Evolutionary conservation across 1,140 invertebrate genomes (phyloP).

Genomic region (Eufriesea mexicana): DNA sequence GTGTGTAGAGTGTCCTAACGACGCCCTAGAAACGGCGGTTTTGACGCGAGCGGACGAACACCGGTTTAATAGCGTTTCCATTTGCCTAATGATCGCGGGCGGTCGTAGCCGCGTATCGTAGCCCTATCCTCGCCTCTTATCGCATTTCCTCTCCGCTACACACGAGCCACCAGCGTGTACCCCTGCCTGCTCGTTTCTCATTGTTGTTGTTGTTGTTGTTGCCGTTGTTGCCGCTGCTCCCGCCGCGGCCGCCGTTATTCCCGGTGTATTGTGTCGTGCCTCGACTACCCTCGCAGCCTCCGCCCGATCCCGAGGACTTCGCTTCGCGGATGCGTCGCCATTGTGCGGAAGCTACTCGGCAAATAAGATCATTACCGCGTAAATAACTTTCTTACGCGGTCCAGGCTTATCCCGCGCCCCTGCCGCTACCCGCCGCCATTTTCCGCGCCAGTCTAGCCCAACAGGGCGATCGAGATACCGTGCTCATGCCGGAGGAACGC

Average conservation of each 20-base stretch:
- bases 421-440: neutral
- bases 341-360: slow-evolving; percentile 74
- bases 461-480: slow-evolving; percentile 22
- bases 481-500: neutral
- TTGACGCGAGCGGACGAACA: slow-evolving; percentile 70
- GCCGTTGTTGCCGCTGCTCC: slow-evolving; percentile 48
- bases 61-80: slow-evolving; percentile 75
- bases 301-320: slow-evolving; percentile 55
- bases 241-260: slow-evolving; percentile 57
- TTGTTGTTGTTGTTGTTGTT: slow-evolving; percentile 60
- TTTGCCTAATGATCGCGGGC: slow-evolving; percentile 79
- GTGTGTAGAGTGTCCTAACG: slow-evolving; percentile 46
- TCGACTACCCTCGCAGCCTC: slow-evolving; percentile 45
- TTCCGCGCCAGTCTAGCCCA: slow-evolving; percentile 28
- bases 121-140: slow-evolving; percentile 73
- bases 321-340: slow-evolving; percentile 53
- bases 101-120: slow-evolving; percentile 66
- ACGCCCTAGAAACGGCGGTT: slow-evolving; percentile 67
- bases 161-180: slow-evolving; percentile 61
- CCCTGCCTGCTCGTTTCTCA: slow-evolving; percentile 48
- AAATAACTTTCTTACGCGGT: slow-evolving; percentile 77
- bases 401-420: slow-evolving; percentile 59
- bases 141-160: slow-evolving; percentile 80
- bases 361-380: slow-evolving; percentile 80
- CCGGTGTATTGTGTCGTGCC: slow-evolving; percentile 56